A percentile compares a stretch with the other conserved stretches of the same genome.
Evolutionary conservation across 2,797 vertebrate genomes (phyloP).

Genomic region (Phylloscopus collybita): DNA sequence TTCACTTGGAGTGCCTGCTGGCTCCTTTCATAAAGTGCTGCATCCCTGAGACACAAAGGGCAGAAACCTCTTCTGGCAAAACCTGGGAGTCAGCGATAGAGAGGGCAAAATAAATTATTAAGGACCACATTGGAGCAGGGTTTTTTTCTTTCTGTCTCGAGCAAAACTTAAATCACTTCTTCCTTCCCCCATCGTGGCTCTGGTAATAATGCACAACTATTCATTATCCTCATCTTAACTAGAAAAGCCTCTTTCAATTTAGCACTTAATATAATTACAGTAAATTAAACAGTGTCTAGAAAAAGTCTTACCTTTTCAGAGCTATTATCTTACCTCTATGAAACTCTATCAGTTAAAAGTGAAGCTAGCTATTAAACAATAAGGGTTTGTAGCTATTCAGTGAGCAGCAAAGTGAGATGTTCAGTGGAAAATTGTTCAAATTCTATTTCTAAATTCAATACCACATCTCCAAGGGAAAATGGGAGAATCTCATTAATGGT

Average conservation of each 20-base stretch:
- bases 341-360: conserved; percentile 33
- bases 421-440: conserved; percentile 22
- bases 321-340: not conserved
- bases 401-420: conserved; percentile 9
- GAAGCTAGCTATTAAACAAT: conserved; percentile 24
- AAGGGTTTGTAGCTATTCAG: conserved; percentile 1
- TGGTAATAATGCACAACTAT: not conserved
- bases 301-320: conserved; percentile 21
- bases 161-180: not conserved
- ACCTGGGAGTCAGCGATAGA: not conserved
- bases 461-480: conserved; percentile 2
- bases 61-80: conserved; percentile 1
- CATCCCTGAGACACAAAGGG: not conserved
- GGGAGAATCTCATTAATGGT: not conserved
- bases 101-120: not conserved
- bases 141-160: not conserved
- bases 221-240: conserved; percentile 34
- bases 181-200: not conserved
- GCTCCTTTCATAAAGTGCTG: not conserved
- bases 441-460: conserved; percentile 20
- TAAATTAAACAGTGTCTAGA: conserved; percentile 37
- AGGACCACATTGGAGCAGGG: not conserved
- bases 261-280: conserved; percentile 40
- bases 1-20: not conserved
- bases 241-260: conserved; percentile 52